phyloP scores from a whole-genome alignment of 2,113 vertebrate genomes.

The Sorex fumeus region DNA sequence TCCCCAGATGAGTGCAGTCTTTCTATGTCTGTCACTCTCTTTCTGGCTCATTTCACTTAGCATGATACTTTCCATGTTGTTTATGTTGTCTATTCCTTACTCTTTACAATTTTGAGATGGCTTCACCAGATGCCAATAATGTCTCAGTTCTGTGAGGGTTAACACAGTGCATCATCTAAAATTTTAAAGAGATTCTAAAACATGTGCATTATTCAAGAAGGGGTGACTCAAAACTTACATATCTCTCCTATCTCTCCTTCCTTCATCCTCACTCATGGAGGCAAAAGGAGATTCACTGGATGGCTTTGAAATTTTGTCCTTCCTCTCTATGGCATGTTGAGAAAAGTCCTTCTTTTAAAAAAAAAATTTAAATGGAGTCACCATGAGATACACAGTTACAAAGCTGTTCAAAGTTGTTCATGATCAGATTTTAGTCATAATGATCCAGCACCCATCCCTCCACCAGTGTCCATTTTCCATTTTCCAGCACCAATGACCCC shows the following conservation, averaged over 20 bases:
- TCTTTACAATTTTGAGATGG: constrained; percentile 25
- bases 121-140: background rate
- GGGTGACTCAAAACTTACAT: background rate
- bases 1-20: too few relatives aligned
- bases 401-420: too few relatives aligned
- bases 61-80: too few relatives aligned
- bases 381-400: too few relatives aligned
- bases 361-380: too few relatives aligned
- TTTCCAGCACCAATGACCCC: too few relatives aligned
- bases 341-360: background rate
- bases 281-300: background rate
- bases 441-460: too few relatives aligned
- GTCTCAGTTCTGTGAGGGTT: background rate
- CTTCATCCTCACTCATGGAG: background rate
- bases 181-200: background rate
- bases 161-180: background rate
- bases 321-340: too few relatives aligned
- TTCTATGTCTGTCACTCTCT: too few relatives aligned
- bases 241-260: background rate
- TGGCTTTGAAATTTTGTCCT: background rate
- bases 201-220: background rate
- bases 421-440: too few relatives aligned
- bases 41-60: too few relatives aligned
- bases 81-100: background rate
- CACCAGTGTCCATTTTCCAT: too few relatives aligned